Evolutionary conservation across 64 coral and sea anemone species (phyloP).

Genomic region (Orbicella faveolata): DNA sequence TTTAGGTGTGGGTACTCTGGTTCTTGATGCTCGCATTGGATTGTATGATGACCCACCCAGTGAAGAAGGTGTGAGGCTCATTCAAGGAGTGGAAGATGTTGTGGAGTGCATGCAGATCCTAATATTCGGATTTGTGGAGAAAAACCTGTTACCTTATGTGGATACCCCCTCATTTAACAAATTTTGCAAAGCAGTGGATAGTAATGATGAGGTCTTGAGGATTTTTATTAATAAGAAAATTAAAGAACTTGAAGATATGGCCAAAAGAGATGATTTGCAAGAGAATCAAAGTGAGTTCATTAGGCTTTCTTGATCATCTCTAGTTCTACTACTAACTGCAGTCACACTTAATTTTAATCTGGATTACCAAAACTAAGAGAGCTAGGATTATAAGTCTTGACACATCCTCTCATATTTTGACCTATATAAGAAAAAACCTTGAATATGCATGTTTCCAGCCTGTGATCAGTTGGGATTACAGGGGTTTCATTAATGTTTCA

Average conservation of each 20-base stretch:
- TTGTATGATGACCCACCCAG: conserved; percentile 52
- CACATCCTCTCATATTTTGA: too few relatives aligned
- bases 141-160: not conserved
- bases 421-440: too few relatives aligned
- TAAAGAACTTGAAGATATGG: conserved; percentile 30
- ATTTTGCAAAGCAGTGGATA: not conserved
- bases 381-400: not conserved
- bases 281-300: not conserved
- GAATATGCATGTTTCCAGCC: too few relatives aligned
- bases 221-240: conserved; percentile 38
- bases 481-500: too few relatives aligned
- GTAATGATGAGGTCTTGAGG: not conserved
- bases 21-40: conserved; percentile 39
- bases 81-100: not conserved
- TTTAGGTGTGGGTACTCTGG: conserved; percentile 36
- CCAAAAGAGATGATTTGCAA: not conserved
- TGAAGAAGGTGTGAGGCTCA: not conserved
- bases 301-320: not conserved
- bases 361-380: not conserved
- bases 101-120: not conserved
- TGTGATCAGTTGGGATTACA: too few relatives aligned
- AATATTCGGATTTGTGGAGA: not conserved
- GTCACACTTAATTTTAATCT: not conserved
- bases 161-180: conserved; percentile 45
- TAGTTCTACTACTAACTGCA: too few relatives aligned